Base-by-base conservation (phyloP, 2,888 invertebrate genomes). In the Nowickia ferox region DNA sequence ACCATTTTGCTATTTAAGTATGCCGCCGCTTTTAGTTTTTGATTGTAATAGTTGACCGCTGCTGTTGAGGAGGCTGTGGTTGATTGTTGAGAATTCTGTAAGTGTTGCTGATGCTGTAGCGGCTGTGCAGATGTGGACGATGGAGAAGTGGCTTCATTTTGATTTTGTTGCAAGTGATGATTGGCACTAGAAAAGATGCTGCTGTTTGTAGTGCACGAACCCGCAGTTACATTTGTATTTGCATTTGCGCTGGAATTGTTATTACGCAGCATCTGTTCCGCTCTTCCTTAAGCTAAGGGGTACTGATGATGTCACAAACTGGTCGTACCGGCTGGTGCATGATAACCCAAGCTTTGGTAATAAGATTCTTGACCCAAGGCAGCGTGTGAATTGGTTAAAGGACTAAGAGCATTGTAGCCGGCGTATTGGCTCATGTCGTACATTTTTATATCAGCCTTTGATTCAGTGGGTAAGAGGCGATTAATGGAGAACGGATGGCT, bases 401-500 rank as follows among this genome's bases (percentile, higher is more conserved):
- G 94, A 90, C 94, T 95, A 88, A 95, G 93, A 74, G 94, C 94
- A 89, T 95, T 95, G 89, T 95, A 95, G 83, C 94, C 94, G 82
- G 94, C 94, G 89, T 95, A 95, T 87, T 94, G 94, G 86, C 95
- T 95, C 93, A 96, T 97, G 91, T 97, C 97, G 93, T 98, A 98
- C 97, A 98, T 97, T 93, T 97, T 98, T 89, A 97, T 95, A 93
- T 98, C 98, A 88, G 97, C 94, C 93, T 97, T 97, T 88, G 96
- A 96, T 92, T 97, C 97, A 74, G 96, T 95, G 76, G 98, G 98
- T 91, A 98, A 95, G 92, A 98, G 94, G 93, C 98, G 96, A 90
- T 97, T 98, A 93, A 98, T 98, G 92, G 97, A 97, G 94, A 98
- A 98, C 38, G 98, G 98, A 92, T 98, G 98, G 92, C 95, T 96